These are phyloP conservation scores for Drosophila fulvimacula DNA, from an alignment of 2,888 invertebrate species.

Conservation along the genomic window DNA sequence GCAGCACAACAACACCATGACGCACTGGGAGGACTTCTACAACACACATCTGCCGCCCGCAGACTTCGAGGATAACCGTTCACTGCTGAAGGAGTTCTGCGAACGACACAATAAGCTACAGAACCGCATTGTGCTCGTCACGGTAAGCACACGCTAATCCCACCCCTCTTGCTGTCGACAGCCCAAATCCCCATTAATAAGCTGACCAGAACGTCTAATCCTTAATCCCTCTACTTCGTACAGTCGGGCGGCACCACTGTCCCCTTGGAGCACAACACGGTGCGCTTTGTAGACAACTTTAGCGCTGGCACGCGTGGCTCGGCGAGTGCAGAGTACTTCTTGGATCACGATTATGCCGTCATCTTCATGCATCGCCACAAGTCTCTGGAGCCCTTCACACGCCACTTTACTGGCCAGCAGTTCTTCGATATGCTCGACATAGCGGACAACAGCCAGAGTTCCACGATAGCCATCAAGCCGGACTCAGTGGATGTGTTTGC, in stretches of 20 bases:
- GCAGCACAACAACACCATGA: conserved; percentile 56
- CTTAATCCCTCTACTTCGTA: not conserved
- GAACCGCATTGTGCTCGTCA: conserved; percentile 91
- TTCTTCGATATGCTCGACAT: conserved; percentile 92
- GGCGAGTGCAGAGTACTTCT: conserved; percentile 97
- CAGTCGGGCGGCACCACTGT: conserved; percentile 98
- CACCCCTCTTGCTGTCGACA: not conserved
- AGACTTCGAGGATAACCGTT: conserved; percentile 91
- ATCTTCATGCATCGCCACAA: conserved; percentile 97
- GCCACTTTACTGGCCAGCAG: conserved; percentile 93
- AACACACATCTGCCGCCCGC: conserved; percentile 91
- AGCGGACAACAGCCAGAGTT: conserved; percentile 86
- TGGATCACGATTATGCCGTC: conserved; percentile 94
- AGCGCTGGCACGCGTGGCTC: conserved; percentile 98
- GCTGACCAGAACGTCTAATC: conserved; percentile 11
- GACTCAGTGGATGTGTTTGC: conserved; percentile 90
- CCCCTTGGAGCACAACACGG: conserved; percentile 98
- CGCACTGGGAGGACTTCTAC: conserved; percentile 94
- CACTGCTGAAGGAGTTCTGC: conserved; percentile 90
- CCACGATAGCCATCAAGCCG: conserved; percentile 89
- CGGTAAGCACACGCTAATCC: conserved; percentile 87
- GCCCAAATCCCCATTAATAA: conserved; percentile 26
- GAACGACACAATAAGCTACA: conserved; percentile 89
- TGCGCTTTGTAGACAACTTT: conserved; percentile 99
- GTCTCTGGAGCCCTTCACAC: conserved; percentile 95